phyloP scores from a whole-genome alignment of 2,113 vertebrate species.

The Nematolebias whitei region DNA sequence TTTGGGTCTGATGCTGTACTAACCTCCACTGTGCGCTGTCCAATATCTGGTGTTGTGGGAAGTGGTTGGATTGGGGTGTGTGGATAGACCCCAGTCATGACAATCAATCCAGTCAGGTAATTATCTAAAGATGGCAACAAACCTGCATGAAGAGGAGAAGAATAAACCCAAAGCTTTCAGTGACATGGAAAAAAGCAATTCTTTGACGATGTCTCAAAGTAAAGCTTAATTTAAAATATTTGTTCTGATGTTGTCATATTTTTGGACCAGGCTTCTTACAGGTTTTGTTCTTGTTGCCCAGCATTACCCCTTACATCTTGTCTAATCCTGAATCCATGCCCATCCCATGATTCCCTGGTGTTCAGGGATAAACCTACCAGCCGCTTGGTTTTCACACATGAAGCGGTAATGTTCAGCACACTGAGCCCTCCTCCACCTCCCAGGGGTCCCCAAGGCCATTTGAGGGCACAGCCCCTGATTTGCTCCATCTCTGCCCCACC shows the following conservation, averaged over 20 bases:
- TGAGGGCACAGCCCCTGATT: slow-evolving; percentile 56
- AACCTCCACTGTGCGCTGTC: slow-evolving; percentile 74
- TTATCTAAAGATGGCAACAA: slow-evolving; percentile 64
- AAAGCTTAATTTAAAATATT: too few species aligned
- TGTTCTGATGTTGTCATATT: too few species aligned
- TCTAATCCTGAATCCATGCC: too few species aligned
- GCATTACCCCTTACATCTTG: too few species aligned
- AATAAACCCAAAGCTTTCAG: neutral
- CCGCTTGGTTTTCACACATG: slow-evolving; percentile 71
- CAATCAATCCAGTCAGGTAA: slow-evolving; percentile 72
- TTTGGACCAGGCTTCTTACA: too few species aligned
- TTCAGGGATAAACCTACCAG: slow-evolving; percentile 38
- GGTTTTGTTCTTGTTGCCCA: too few species aligned
- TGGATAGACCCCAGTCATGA: slow-evolving; percentile 69
- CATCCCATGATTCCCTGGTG: neutral
- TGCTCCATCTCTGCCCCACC: slow-evolving; percentile 16
- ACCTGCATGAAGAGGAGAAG: slow-evolving; percentile 53
- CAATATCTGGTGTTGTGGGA: slow-evolving; percentile 45
- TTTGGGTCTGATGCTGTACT: slow-evolving; percentile 12
- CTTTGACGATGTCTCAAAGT: neutral
- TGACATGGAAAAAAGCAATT: neutral
- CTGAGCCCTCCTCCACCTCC: slow-evolving; percentile 47
- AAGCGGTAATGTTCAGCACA: slow-evolving; percentile 60
- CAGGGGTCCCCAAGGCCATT: slow-evolving; percentile 63
- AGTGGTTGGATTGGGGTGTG: slow-evolving; percentile 44